Evolutionary conservation across 1,140 invertebrate genomes (phyloP).

Genomic region (Episyrphus balteatus): DNA sequence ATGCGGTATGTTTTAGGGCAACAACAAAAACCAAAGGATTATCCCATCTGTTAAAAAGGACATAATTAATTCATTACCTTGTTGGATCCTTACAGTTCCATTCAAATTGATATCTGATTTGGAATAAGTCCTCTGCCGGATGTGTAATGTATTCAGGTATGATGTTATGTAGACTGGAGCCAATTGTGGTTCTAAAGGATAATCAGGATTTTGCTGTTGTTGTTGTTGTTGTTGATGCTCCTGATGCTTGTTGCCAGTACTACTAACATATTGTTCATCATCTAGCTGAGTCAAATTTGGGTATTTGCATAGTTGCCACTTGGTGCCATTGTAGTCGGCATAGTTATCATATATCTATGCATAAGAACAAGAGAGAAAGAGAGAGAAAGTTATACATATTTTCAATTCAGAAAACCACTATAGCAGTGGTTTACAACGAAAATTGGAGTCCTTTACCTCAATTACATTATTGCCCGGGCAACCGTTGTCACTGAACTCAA

Average conservation of each 20-base stretch:
- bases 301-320: slow-evolving; percentile 46
- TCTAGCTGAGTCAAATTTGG: slow-evolving; percentile 1
- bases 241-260: background rate
- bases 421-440: background rate
- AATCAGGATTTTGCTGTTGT: background rate
- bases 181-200: background rate
- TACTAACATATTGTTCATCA: slow-evolving; percentile 1
- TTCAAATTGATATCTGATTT: slow-evolving; percentile 41
- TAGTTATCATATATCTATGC: slow-evolving; percentile 48
- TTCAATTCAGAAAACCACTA: background rate
- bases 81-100: slow-evolving; percentile 36
- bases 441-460: slow-evolving; percentile 9
- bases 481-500: slow-evolving; percentile 32
- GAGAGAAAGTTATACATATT: background rate
- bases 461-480: slow-evolving; percentile 10
- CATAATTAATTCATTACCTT: slow-evolving; percentile 11
- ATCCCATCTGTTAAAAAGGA: background rate
- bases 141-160: slow-evolving; percentile 46
- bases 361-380: background rate
- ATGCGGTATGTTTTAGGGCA: background rate
- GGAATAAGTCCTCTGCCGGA: slow-evolving; percentile 40
- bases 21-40: background rate
- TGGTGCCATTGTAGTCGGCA: slow-evolving; percentile 51
- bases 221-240: background rate
- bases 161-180: slow-evolving; percentile 47